Evolutionary conservation across 2,888 invertebrate species (phyloP), one percentile per base, ranked within the genome.

Genomic region (Phaedon cochleariae): DNA sequence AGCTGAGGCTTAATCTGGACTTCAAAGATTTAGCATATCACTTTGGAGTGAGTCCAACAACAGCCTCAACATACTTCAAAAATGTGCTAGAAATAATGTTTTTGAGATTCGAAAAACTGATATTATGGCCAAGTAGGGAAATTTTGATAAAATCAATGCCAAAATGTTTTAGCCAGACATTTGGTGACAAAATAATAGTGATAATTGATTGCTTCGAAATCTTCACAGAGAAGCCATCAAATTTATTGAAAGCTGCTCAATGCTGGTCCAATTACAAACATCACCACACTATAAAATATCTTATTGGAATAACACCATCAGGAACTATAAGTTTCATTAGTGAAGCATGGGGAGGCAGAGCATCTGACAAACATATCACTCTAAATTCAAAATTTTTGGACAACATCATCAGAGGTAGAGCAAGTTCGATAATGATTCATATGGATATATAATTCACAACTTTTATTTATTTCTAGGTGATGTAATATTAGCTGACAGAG

Each of bases 401-500:
- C 49, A 70, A 57, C 63, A 70, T 55, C 54, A 68, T 31, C 45
- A 66, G 26, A 70, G 29, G 48, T 48, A n/a, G n/a, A n/a, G n/a
- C n/a, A 58, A 48, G 17, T 1, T 31, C 6, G 15, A 57, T 45
- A n/a, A 34, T 54, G 31, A 34, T 34, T n/a, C n/a, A n/a, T n/a
- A n/a, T n/a, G n/a, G n/a, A n/a, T n/a, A n/a, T n/a, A n/a, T n/a
- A n/a, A n/a, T 18, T 17, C 7, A 10, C 9, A 15, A 34, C 9
- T 15, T 29, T 18, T 31, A 31, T 34, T 20, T 54, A 18, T 46
- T 55, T 29, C 53, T 67, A 51, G 68, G 68, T 29, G 73, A 71
- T 68, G 63, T 72, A 58, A 52, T 72, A 55, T 37, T 69, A 26
- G 70, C 71, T 10, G 69, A 70, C n/a, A 59, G 72, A 21, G 68